Evolutionary conservation across 2,113 vertebrate species (phyloP).

Genomic region (Semicossyphus pulcher): DNA sequence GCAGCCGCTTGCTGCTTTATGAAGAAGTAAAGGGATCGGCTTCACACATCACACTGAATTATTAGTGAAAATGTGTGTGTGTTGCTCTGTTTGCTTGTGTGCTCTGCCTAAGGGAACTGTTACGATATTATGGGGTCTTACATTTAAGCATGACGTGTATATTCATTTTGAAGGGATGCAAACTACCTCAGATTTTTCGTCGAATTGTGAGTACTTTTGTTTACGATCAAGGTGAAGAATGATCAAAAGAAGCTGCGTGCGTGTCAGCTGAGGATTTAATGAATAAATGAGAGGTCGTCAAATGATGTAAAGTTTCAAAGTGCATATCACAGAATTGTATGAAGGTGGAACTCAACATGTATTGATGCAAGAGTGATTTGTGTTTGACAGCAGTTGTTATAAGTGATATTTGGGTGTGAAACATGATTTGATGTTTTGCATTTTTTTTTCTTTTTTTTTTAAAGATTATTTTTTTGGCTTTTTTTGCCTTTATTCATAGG

Average conservation of each 20-base stretch:
- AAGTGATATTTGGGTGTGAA: no score
- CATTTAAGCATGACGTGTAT: neutral
- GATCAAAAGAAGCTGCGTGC: slow-evolving; percentile 7
- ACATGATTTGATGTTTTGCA: no score
- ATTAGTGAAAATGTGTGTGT: slow-evolving; percentile 29
- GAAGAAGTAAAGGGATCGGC: slow-evolving; percentile 64
- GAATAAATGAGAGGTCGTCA: no score
- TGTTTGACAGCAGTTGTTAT: no score
- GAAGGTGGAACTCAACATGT: neutral
- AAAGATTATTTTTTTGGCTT: no score
- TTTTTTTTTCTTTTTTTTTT: no score
- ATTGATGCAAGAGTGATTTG: no score
- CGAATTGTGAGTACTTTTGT: slow-evolving; percentile 8
- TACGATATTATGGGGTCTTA: neutral
- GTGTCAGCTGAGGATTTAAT: neutral
- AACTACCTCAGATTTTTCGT: neutral
- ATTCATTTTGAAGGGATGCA: neutral
- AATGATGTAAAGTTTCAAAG: no score
- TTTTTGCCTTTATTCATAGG: no score
- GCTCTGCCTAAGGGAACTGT: no score
- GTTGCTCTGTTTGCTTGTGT: neutral
- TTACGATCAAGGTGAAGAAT: slow-evolving; percentile 2
- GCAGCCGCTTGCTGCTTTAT: slow-evolving; percentile 55
- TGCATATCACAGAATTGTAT: neutral
- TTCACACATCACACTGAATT: slow-evolving; percentile 56